Percentiles rank a stretch among this genome's conserved stretches.
Evolutionary conservation across 2,113 vertebrate species (phyloP).

Genomic region (Parus major): DNA sequence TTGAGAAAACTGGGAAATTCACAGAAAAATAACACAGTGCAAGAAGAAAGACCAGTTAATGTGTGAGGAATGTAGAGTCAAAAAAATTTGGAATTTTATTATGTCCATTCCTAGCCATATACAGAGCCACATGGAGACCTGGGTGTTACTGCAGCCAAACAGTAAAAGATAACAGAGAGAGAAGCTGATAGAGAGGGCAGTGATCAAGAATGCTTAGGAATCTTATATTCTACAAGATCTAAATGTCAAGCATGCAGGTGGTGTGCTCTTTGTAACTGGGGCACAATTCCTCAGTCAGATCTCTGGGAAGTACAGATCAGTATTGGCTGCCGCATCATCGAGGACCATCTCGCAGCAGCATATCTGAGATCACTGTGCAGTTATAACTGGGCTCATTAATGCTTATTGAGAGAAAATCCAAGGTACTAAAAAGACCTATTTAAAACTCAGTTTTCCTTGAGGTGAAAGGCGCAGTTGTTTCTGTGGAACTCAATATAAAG

Average conservation of each 20-base stretch:
- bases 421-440: not conserved
- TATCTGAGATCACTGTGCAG: not conserved
- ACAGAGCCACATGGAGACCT: not conserved
- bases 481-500: not conserved
- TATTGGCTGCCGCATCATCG: not conserved
- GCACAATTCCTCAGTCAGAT: not conserved
- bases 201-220: not conserved
- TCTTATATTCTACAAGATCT: not conserved
- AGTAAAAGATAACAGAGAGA: not conserved
- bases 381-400: not conserved
- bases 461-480: not conserved
- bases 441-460: not conserved
- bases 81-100: not conserved
- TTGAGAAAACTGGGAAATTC: not conserved
- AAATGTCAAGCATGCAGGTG: not conserved
- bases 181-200: not conserved
- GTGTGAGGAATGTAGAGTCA: not conserved
- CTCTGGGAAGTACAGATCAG: not conserved
- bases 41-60: not conserved
- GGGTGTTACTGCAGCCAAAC: not conserved
- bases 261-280: rapidly evolving
- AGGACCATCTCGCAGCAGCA: not conserved
- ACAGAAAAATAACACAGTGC: not conserved
- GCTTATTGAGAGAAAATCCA: not conserved
- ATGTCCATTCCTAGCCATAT: not conserved